These are phyloP conservation scores for Chironomus riparius DNA, from an alignment of 2,888 invertebrate species.

Conservation along the genomic window DNA sequence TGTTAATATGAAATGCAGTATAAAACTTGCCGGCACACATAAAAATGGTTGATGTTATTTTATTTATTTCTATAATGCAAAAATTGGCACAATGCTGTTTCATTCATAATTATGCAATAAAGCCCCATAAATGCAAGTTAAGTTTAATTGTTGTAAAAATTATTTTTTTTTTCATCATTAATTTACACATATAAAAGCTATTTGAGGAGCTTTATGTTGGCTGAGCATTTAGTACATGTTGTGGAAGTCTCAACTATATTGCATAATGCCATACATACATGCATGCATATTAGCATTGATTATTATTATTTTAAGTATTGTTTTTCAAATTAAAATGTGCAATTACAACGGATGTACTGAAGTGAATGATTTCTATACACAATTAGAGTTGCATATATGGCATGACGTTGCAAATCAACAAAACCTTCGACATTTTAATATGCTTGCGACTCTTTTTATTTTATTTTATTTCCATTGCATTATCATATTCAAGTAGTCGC, in stretches of 20 bases:
- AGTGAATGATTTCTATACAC: constrained; percentile 5
- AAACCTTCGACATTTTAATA: background rate
- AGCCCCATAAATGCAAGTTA: background rate
- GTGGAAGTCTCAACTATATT: constrained; percentile 9
- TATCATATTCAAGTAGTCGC: background rate
- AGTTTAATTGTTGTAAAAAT: constrained; percentile 17
- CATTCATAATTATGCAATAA: constrained; percentile 23
- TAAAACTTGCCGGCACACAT: background rate
- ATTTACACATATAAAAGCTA: background rate
- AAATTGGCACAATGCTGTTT: constrained; percentile 16
- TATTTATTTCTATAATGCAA: background rate
- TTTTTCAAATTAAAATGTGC: constrained; percentile 1
- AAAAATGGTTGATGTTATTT: background rate
- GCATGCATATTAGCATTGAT: background rate
- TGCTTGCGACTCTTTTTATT: background rate
- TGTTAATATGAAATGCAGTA: background rate
- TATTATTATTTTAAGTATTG: background rate
- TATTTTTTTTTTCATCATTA: constrained; percentile 1
- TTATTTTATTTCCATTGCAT: background rate
- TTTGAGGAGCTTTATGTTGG: constrained; percentile 8
- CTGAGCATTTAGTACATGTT: constrained; percentile 17
- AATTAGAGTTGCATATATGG: background rate
- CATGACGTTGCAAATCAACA: background rate
- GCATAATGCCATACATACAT: constrained; percentile 5
- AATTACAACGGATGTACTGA: constrained; percentile 21